A percentile compares a stretch with the other conserved stretches of the same genome.
Conservation (phyloP, 37 sponge, comb jelly and placozoan genomes). For the Diacarnus erythraeanus region DNA sequence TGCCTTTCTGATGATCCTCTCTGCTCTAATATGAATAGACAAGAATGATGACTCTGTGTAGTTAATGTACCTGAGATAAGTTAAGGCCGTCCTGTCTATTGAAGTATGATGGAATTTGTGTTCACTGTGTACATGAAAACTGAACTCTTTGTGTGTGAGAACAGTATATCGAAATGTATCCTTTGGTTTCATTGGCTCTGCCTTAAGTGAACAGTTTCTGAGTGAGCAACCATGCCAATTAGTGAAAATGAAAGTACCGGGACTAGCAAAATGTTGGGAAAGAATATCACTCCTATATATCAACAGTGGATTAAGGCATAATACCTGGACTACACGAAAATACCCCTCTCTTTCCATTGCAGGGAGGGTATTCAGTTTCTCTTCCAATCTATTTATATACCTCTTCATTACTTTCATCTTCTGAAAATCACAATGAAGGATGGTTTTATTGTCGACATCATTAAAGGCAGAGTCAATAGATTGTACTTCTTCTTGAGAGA, state of each 20-base stretch:
- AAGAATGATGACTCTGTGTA: background rate
- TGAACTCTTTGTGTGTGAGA: background rate
- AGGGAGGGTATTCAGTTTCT: background rate
- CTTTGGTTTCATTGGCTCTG: constrained; percentile 6
- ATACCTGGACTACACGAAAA: constrained; percentile 8
- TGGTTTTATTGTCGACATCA: background rate
- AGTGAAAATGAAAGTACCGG: constrained; percentile 36
- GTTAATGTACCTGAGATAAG: background rate
- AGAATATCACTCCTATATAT: constrained; percentile 25
- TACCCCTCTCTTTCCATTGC: background rate
- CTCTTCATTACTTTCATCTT: background rate
- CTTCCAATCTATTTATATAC: background rate
- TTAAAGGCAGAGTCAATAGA: background rate
- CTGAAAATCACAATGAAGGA: background rate
- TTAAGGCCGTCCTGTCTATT: background rate
- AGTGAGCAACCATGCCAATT: constrained; percentile 40
- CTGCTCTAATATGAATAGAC: constrained; percentile 37
- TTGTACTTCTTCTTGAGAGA: background rate
- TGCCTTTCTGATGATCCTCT: constrained; percentile 22
- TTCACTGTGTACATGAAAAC: background rate
- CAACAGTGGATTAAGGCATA: constrained; percentile 7
- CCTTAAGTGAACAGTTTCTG: constrained; percentile 1
- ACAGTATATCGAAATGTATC: background rate
- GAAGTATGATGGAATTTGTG: constrained; percentile 7
- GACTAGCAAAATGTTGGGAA: background rate